phyloP scores from a whole-genome alignment of 1,140 invertebrate species.

The Trigoniulus corallinus region DNA sequence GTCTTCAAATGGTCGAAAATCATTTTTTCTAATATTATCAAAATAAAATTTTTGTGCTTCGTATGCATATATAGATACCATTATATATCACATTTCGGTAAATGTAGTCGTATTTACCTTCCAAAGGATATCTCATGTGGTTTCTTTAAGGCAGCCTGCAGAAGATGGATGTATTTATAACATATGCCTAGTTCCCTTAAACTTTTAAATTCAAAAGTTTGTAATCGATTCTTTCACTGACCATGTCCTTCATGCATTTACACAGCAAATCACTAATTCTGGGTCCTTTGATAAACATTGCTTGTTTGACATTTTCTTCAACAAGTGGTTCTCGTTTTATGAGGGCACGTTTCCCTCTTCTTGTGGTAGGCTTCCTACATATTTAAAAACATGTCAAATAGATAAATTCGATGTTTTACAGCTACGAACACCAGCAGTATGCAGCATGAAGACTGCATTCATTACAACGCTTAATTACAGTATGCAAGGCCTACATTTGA shows the following conservation, averaged over 20 bases:
- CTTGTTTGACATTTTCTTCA: constrained; percentile 70
- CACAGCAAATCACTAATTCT: constrained; percentile 60
- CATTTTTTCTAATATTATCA: constrained; percentile 42
- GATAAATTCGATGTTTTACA: neutral
- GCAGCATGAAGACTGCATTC: no score
- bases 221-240: constrained; percentile 30
- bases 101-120: constrained; percentile 32
- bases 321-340: constrained; percentile 67
- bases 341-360: constrained; percentile 68
- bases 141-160: constrained; percentile 63
- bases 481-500: no score
- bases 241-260: constrained; percentile 69
- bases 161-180: constrained; percentile 18
- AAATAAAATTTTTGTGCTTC: neutral
- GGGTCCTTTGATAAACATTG: constrained; percentile 67
- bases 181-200: constrained; percentile 1
- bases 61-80: constrained; percentile 10
- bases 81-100: constrained; percentile 14
- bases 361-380: constrained; percentile 70
- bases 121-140: constrained; percentile 57
- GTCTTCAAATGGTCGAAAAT: constrained; percentile 74
- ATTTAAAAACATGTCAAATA: constrained; percentile 13
- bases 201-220: constrained; percentile 4
- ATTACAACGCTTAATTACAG: no score
- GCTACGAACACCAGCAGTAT: no score